A percentile compares a stretch with the other conserved stretches of the same genome.
Evolutionary conservation across 2,888 invertebrate genomes (phyloP).

Genomic region (Thera obeliscata): DNA sequence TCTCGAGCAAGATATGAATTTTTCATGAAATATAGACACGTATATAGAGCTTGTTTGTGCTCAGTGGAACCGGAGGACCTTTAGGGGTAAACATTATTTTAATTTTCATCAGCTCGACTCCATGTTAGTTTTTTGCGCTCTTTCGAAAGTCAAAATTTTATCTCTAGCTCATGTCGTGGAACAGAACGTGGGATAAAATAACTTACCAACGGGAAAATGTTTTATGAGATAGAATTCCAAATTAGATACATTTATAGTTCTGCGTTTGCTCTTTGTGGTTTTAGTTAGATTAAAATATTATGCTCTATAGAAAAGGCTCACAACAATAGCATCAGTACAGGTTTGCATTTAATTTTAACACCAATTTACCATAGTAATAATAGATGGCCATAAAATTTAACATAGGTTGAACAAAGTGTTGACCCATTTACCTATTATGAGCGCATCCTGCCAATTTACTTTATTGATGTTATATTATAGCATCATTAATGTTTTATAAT

Average conservation of each 20-base stretch:
- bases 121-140: constrained; percentile 65
- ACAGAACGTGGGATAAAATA: constrained; percentile 59
- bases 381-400: constrained; percentile 43
- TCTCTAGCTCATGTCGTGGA: constrained; percentile 54
- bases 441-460: constrained; percentile 80
- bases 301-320: neutral
- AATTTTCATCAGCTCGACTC: constrained; percentile 64
- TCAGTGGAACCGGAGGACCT: constrained; percentile 53
- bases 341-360: constrained; percentile 11
- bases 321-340: neutral
- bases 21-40: constrained; percentile 80
- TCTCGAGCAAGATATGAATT: constrained; percentile 75
- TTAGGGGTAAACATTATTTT: constrained; percentile 61
- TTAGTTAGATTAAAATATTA: neutral
- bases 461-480: constrained; percentile 79
- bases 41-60: constrained; percentile 62
- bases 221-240: constrained; percentile 42
- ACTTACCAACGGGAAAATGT: constrained; percentile 40
- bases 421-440: constrained; percentile 73
- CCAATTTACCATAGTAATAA: constrained; percentile 5
- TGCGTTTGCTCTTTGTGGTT: neutral
- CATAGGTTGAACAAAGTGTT: constrained; percentile 59
- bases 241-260: neutral
- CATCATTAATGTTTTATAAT: constrained; percentile 78
- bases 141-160: constrained; percentile 63